These are phyloP conservation scores for Poeciliopsis retropinna DNA, from an alignment of 2,113 vertebrate genomes.

Conservation along the genomic window DNA sequence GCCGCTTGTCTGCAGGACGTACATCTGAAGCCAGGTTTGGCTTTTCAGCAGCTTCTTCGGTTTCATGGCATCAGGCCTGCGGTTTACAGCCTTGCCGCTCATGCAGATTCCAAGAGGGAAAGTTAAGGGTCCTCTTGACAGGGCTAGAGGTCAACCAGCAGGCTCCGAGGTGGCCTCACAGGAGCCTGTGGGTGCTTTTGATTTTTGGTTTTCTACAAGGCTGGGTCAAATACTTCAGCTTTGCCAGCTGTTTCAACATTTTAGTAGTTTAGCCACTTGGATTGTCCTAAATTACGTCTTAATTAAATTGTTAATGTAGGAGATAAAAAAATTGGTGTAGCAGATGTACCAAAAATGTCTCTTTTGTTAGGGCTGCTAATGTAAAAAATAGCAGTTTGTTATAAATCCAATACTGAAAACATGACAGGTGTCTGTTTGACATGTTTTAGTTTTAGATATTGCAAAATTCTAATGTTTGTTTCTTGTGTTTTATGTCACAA, in stretches of 20 bases:
- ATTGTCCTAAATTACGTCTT: constrained; percentile 12
- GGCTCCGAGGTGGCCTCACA: constrained; percentile 61
- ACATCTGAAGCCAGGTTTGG: constrained; percentile 79
- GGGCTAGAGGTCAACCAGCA: constrained; percentile 55
- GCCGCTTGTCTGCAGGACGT: constrained; percentile 72
- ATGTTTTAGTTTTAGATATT: too few relatives aligned
- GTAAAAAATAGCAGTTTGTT: not conserved
- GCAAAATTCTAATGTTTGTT: too few relatives aligned
- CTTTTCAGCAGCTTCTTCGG: constrained; percentile 79
- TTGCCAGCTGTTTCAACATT: constrained; percentile 71
- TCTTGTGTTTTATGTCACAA: too few relatives aligned
- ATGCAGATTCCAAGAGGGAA: constrained; percentile 77
- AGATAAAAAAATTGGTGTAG: constrained; percentile 16
- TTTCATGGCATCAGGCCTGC: constrained; percentile 73
- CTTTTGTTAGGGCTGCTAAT: not conserved
- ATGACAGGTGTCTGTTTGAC: too few relatives aligned
- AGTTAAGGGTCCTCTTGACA: constrained; percentile 67
- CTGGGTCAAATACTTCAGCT: constrained; percentile 30
- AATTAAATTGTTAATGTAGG: constrained; percentile 13
- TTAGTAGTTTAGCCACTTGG: constrained; percentile 30
- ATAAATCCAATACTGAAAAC: too few relatives aligned
- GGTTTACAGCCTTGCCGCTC: constrained; percentile 68
- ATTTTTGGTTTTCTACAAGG: constrained; percentile 62
- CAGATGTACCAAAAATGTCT: not conserved
- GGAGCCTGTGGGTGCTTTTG: constrained; percentile 45